Conservation (phyloP, 1,140 invertebrate species). For the Forficula auricularia region DNA sequence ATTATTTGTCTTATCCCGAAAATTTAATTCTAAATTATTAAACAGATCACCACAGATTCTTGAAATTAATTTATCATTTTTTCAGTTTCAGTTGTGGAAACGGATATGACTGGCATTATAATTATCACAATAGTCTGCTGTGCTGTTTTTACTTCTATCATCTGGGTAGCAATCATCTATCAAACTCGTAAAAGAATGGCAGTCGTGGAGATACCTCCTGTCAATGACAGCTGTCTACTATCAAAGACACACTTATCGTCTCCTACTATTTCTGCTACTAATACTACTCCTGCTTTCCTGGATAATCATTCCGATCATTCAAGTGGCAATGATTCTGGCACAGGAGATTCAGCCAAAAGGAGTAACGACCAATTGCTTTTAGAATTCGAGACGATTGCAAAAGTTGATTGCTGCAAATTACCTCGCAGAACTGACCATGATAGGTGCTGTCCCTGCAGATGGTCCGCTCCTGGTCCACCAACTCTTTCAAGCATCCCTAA, state of each 20-base stretch:
- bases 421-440: too few relatives aligned
- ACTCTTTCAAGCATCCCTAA: too few relatives aligned
- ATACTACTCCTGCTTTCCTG: slow-evolving; percentile 22
- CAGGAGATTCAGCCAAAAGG: slow-evolving; percentile 44
- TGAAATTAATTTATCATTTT: too few relatives aligned
- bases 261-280: slow-evolving; percentile 25
- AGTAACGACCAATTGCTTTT: slow-evolving; percentile 34
- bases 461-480: too few relatives aligned
- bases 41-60: too few relatives aligned
- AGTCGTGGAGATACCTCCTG: slow-evolving; percentile 3
- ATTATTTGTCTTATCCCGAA: too few relatives aligned
- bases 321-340: slow-evolving; percentile 37
- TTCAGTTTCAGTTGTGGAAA: slow-evolving; percentile 23
- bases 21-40: too few relatives aligned
- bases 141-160: slow-evolving; percentile 69
- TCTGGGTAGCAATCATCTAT: slow-evolving; percentile 86
- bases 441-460: too few relatives aligned
- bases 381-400: background rate
- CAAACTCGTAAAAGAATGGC: slow-evolving; percentile 49
- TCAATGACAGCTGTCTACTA: slow-evolving; percentile 17
- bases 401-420: too few relatives aligned
- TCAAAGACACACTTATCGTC: slow-evolving; percentile 16
- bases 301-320: slow-evolving; percentile 29
- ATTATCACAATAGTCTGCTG: slow-evolving; percentile 79
- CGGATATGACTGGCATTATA: slow-evolving; percentile 64